Evolutionary conservation across 2,888 invertebrate species (phyloP), one percentile per base, ranked within the genome.

Genomic region (Morpho helenor): DNA sequence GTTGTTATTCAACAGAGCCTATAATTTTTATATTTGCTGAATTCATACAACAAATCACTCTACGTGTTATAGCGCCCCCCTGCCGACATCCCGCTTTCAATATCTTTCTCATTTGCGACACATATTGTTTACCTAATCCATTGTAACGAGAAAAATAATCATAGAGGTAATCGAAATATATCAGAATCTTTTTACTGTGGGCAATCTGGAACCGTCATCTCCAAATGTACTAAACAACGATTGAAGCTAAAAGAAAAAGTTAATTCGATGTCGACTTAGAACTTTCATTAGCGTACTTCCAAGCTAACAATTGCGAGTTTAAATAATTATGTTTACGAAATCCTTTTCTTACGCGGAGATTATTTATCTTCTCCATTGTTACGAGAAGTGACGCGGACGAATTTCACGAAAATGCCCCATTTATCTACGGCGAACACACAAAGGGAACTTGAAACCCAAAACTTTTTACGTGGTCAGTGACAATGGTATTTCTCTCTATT

Each of bases 271-370:
- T 73, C 77, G 74, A 75, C 73, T 74, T 74, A 64, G 77, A 82
- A 82, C 81, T 84, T 87, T 87, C 84, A 86, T 87, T 87, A 82
- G 80, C 78, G 79, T 52, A 79, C 80, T 86, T 66, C 57, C 81
- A 82, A 82, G 76, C 82, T 82, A 87, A 86, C 87, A 84, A 87
- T 87, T 85, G 84, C 82, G 82, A 85, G 84, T 84, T 87, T 82
- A 85, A 88, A 89, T 88, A 90, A 90, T 90, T 88, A 86, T 86
- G 84, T 87, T 88, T 84, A 85, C 85, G 80, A 82, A 88, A 89
- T 88, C 87, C 88, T 87, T 90, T 90, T 88, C 88, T 86, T 87
- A 85, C 84, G 80, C 82, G 77, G 79, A 81, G 84, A 86, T 87
- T 88, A 87, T 89, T 90, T 89, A 88, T 90, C 87, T 87, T 84